A percentile compares a stretch with the other conserved stretches of the same genome.
phyloP scores from a whole-genome alignment of 2,888 invertebrate genomes.

The Anodontia alba region DNA sequence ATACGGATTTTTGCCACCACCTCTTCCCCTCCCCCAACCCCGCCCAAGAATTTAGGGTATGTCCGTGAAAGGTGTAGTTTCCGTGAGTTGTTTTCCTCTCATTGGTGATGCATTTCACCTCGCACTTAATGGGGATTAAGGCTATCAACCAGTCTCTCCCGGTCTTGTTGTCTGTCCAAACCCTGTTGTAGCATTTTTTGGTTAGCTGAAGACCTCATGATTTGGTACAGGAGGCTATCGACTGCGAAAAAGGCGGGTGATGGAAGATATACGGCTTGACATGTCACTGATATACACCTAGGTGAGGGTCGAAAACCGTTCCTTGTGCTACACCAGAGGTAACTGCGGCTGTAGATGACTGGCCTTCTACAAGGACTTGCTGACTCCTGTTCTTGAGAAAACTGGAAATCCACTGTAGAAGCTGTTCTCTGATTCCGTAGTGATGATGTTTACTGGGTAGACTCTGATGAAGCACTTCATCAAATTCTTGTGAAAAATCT shows the following conservation, averaged over 20 bases:
- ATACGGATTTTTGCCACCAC: constrained; percentile 4
- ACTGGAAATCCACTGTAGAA: constrained; percentile 36
- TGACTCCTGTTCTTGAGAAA: constrained; percentile 44
- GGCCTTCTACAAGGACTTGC: constrained; percentile 36
- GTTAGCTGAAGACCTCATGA: constrained; percentile 27
- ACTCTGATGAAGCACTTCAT: constrained; percentile 43
- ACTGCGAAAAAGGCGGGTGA: constrained; percentile 52
- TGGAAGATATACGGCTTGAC: constrained; percentile 29
- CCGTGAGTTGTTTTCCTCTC: constrained; percentile 13
- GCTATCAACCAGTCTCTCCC: constrained; percentile 53
- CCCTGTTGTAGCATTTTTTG: constrained; percentile 39
- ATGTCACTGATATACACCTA: constrained; percentile 60
- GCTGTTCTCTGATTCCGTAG: constrained; percentile 37
- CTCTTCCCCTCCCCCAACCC: constrained; percentile 11
- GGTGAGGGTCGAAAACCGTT: constrained; percentile 54
- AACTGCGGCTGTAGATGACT: constrained; percentile 33
- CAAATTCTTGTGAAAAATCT: constrained; percentile 43
- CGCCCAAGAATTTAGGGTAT: background rate
- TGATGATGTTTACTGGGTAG: constrained; percentile 37
- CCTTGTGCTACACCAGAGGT: constrained; percentile 58
- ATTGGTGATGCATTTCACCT: constrained; percentile 31
- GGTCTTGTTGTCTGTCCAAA: constrained; percentile 38
- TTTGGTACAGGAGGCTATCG: constrained; percentile 49
- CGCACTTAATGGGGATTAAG: constrained; percentile 52
- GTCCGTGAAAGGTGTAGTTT: constrained; percentile 16